phyloP scores from a whole-genome alignment of 2,888 invertebrate species.

The Noctua fimbriata region DNA sequence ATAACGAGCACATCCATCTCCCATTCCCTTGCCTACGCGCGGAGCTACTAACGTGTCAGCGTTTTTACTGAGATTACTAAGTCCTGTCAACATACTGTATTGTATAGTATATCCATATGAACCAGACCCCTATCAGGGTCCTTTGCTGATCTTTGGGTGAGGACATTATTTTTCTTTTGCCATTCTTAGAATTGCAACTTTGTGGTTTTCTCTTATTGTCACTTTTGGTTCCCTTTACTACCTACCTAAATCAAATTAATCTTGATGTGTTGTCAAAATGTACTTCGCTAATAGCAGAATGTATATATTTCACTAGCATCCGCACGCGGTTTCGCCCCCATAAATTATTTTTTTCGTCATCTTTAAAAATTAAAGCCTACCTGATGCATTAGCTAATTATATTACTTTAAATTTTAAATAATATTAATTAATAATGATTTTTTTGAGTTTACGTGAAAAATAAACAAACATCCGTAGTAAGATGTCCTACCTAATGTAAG shows the following conservation, averaged over 20 bases:
- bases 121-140: not conserved
- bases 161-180: not conserved
- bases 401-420: not conserved
- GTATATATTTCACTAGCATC: not conserved
- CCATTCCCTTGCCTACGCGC: not conserved
- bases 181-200: not conserved
- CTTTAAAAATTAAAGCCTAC: not conserved
- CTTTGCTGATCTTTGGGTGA: not conserved
- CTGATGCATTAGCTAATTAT: not conserved
- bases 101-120: not conserved
- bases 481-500: not conserved
- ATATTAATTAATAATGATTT: not conserved
- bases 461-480: not conserved
- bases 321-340: not conserved
- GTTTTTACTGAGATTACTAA: not conserved
- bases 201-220: not conserved
- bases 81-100: not conserved
- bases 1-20: not conserved
- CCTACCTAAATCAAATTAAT: not conserved
- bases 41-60: not conserved
- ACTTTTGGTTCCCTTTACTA: not conserved
- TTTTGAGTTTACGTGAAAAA: not conserved
- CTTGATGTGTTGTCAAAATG: not conserved
- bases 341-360: not conserved
- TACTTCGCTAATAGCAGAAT: conserved; percentile 28